Conservation (phyloP, 1,140 invertebrate genomes). For the Pseudomyrmex sp. region DNA sequence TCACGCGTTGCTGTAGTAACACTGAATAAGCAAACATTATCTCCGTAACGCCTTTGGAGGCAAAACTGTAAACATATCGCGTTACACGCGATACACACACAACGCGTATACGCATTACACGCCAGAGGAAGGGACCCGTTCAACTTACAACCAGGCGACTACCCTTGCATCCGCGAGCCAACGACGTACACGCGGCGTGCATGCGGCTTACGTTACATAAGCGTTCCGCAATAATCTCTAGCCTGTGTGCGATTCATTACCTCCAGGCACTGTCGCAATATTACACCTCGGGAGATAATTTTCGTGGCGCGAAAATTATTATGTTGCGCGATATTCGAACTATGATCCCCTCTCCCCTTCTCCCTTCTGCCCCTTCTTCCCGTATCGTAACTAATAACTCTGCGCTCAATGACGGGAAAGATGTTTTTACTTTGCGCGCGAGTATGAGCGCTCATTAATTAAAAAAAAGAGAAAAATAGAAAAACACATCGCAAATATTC, state of each 20-base stretch:
- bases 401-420: conserved; percentile 20
- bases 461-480: too few species aligned
- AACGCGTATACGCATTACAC: conserved; percentile 43
- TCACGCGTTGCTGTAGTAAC: neutral
- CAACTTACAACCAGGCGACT: conserved; percentile 46
- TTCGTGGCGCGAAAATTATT: conserved; percentile 38
- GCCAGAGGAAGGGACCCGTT: conserved; percentile 32
- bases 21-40: conserved; percentile 65
- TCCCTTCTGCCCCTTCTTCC: too few species aligned
- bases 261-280: conserved; percentile 50
- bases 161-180: conserved; percentile 49
- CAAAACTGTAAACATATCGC: conserved; percentile 64
- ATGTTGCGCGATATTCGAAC: conserved; percentile 55
- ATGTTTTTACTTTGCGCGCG: neutral
- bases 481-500: neutral
- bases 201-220: conserved; percentile 54
- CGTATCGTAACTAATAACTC: conserved; percentile 42
- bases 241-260: conserved; percentile 57
- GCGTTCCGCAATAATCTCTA: conserved; percentile 56
- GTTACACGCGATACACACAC: conserved; percentile 54
- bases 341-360: neutral
- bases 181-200: conserved; percentile 2
- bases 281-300: conserved; percentile 55
- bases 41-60: conserved; percentile 44
- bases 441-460: too few species aligned